phyloP scores from a whole-genome alignment of 2,797 vertebrate genomes.

The Leuciscus waleckii region DNA sequence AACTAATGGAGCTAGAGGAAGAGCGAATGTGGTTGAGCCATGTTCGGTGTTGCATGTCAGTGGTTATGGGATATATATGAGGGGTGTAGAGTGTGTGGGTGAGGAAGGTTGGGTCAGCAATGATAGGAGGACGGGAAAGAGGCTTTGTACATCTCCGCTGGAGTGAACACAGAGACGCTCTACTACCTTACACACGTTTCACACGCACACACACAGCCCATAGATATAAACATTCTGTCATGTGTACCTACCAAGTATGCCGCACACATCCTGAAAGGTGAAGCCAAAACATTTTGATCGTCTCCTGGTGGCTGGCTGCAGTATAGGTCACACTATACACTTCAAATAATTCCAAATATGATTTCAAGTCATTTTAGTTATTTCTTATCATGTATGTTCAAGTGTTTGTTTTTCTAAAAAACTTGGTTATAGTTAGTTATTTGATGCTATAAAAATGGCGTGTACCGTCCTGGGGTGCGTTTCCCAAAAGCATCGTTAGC shows the following conservation, averaged over 20 bases:
- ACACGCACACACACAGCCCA: not conserved
- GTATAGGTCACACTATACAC: not conserved
- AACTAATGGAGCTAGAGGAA: not conserved
- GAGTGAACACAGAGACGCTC: not conserved
- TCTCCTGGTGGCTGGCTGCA: not conserved
- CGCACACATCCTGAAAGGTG: not conserved
- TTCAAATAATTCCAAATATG: not conserved
- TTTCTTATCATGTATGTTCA: not conserved
- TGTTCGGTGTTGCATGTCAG: slow-evolving; percentile 20
- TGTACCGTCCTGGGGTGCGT: not conserved
- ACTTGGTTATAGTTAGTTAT: not conserved
- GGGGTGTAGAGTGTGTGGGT: not conserved
- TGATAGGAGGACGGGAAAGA: not conserved
- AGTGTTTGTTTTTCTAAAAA: not conserved
- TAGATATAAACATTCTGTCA: not conserved
- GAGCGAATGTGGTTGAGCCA: not conserved
- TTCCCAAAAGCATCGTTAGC: too few species aligned
- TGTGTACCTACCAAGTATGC: not conserved
- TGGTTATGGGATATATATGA: not conserved
- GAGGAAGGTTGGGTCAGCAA: not conserved
- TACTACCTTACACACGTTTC: slow-evolving; percentile 12
- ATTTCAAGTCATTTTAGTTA: not conserved
- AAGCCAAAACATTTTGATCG: not conserved
- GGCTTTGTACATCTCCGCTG: not conserved
- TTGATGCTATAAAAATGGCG: not conserved